Conservation (phyloP, 2,797 vertebrate species). For the Amblyraja radiata region DNA sequence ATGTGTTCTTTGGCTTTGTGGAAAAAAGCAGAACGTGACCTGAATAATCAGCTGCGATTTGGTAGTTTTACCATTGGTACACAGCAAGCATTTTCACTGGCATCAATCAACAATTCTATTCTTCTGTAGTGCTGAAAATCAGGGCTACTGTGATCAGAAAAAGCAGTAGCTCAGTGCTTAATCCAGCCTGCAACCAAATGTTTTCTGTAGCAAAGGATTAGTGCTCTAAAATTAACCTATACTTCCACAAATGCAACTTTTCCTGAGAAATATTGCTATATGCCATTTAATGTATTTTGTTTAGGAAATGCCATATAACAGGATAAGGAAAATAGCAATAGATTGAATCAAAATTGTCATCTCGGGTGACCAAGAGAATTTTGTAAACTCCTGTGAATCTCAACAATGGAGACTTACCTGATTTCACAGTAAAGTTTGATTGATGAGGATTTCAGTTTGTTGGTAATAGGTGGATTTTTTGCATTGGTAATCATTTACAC, state of each 20-base stretch:
- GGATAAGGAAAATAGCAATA: slow-evolving; percentile 13
- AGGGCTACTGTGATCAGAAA: too few relatives aligned
- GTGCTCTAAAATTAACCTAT: background rate
- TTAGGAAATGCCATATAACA: background rate
- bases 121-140: background rate
- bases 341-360: background rate
- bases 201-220: background rate
- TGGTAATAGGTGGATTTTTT: background rate
- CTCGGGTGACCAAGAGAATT: background rate
- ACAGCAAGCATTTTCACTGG: background rate
- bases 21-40: background rate
- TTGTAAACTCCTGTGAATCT: background rate
- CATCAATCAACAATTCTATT: background rate
- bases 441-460: background rate
- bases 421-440: background rate
- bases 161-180: background rate
- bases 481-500: slow-evolving; percentile 4
- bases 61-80: background rate
- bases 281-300: background rate
- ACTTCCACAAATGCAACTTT: background rate
- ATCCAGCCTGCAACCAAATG: background rate
- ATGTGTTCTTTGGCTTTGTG: background rate
- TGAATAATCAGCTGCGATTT: background rate
- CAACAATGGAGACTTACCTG: background rate
- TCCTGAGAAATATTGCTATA: background rate